These are phyloP conservation scores for Antennarius maculatus DNA, from an alignment of 2,797 vertebrate species.

Conservation along the genomic window DNA sequence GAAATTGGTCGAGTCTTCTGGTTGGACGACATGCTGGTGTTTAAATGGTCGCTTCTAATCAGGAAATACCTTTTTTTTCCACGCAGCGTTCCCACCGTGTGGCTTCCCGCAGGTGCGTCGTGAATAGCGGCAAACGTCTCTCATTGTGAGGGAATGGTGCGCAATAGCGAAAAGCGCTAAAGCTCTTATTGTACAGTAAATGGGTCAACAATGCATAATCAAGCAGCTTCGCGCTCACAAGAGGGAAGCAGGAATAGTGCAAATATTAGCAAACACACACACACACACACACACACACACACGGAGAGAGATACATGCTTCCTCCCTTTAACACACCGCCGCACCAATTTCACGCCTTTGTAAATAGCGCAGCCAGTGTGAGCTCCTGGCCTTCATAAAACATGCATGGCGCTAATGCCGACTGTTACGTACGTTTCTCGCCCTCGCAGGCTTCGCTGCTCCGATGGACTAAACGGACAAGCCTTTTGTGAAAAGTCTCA, in stretches of 20 bases:
- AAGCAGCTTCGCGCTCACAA: conserved; percentile 50
- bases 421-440: conserved; percentile 43
- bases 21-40: neutral
- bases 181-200: conserved; percentile 45
- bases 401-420: conserved; percentile 66
- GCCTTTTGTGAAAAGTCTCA: conserved; percentile 34
- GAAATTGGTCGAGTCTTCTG: conserved; percentile 45
- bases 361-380: conserved; percentile 18
- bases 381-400: conserved; percentile 64
- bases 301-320: neutral
- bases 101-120: neutral
- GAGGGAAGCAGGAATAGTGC: conserved; percentile 39
- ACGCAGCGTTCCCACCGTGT: neutral
- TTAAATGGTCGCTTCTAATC: conserved; percentile 8
- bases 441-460: conserved; percentile 34
- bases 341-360: conserved; percentile 36
- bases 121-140: conserved; percentile 24
- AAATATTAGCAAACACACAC: conserved; percentile 52
- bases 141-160: conserved; percentile 26
- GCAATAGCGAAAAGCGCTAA: conserved; percentile 27
- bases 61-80: neutral
- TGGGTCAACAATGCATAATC: conserved; percentile 73
- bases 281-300: conserved; percentile 3
- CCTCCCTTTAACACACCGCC: conserved; percentile 10
- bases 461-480: conserved; percentile 53